These are phyloP conservation scores for Sesia apiformis DNA, from an alignment of 2,888 invertebrate genomes.

Conservation along the genomic window DNA sequence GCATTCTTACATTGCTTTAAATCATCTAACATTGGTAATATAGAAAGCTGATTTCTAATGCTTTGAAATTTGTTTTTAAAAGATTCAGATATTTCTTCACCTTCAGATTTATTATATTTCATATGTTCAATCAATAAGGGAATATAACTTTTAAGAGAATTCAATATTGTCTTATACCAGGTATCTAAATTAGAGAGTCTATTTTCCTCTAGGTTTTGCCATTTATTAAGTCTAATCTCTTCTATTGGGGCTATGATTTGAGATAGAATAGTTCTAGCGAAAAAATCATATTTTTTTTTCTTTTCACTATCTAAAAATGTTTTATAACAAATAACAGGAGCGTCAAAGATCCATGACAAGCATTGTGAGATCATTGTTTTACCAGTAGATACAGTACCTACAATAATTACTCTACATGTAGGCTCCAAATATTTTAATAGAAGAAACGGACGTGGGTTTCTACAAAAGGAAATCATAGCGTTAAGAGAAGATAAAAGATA, in stretches of 20 bases:
- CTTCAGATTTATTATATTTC: not conserved
- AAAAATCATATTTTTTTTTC: constrained; percentile 33
- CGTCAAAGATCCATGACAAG: constrained; percentile 68
- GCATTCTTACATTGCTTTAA: constrained; percentile 28
- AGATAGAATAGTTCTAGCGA: constrained; percentile 42
- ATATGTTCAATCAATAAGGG: constrained; percentile 10
- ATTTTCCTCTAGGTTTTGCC: constrained; percentile 48
- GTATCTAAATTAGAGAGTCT: constrained; percentile 38
- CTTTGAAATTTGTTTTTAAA: constrained; percentile 15
- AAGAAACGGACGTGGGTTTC: constrained; percentile 77
- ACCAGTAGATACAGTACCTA: constrained; percentile 76
- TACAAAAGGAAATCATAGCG: constrained; percentile 67
- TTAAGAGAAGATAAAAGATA: constrained; percentile 73
- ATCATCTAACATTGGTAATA: constrained; percentile 42
- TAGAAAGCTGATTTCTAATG: constrained; percentile 20
- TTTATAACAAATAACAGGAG: constrained; percentile 51
- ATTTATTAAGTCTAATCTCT: constrained; percentile 38
- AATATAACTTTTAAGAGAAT: constrained; percentile 28
- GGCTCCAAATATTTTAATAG: constrained; percentile 72
- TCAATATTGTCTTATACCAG: constrained; percentile 39
- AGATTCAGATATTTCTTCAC: constrained; percentile 5
- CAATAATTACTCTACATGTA: constrained; percentile 73
- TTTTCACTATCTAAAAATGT: constrained; percentile 29
- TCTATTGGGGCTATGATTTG: constrained; percentile 56
- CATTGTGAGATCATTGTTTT: constrained; percentile 74